Evolutionary conservation across 2,113 vertebrate species (phyloP).

Genomic region (Notarius lentiginosus): DNA sequence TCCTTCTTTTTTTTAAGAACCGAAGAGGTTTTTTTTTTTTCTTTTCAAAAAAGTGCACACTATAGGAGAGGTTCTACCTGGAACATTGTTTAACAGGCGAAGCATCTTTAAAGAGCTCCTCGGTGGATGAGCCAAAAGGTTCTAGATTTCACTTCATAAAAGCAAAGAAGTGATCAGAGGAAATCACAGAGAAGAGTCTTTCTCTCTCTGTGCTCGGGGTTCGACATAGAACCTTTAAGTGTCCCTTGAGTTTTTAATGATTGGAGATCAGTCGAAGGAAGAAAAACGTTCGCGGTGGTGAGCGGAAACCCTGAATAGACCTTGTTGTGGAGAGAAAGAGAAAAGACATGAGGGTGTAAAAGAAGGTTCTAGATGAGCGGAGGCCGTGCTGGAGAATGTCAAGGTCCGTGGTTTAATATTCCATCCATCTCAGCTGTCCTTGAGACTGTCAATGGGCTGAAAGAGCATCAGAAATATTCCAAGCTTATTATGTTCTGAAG

Average conservation of each 20-base stretch:
- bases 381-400: neutral
- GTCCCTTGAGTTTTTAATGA: neutral
- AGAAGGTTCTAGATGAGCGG: neutral
- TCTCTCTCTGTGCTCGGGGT: neutral
- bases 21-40: no score
- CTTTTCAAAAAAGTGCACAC: no score
- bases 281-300: neutral
- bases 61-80: neutral
- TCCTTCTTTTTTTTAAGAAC: no score
- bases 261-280: neutral
- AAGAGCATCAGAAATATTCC: neutral
- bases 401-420: conserved; percentile 7
- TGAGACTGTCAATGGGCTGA: conserved; percentile 1
- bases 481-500: neutral
- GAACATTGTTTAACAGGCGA: no score
- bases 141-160: neutral
- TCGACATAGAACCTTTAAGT: neutral
- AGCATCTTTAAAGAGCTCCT: neutral
- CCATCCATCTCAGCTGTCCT: neutral
- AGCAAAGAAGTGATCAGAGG: neutral
- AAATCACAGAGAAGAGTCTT: neutral
- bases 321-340: neutral
- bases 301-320: neutral
- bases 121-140: neutral
- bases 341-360: neutral